Base-by-base conservation (phyloP, 1,140 invertebrate species). In the Bombus difficillimus region DNA sequence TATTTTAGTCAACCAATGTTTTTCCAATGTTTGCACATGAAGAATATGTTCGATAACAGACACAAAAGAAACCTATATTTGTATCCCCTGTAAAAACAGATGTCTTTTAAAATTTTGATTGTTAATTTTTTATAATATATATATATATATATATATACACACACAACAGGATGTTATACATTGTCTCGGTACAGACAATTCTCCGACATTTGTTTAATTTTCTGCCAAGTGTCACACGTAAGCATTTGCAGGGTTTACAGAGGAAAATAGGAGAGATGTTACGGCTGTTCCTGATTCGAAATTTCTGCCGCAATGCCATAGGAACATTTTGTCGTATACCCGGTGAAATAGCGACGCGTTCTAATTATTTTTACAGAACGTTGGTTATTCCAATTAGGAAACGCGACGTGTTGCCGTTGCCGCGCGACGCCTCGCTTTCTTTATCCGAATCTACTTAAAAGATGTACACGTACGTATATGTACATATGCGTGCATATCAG, bases 361-460 rank as follows among this genome's bases (percentile, higher is more conserved):
- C 37, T 78, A 83, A 78, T 83, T 78, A 78, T 78, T 83, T 83
- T 69, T 83, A 69, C 81, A 77, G 64, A 53, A 83, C 74, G 74
- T 9, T 69, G 64, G 28, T 78, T 83, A 57, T 34, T 53, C n/a
- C 43, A 83, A 78, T 77, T 69, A 68, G 3, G 6, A 13, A 69
- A 41, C 3, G 47, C 0, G 57, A 68, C n/a, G 34, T 5, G 5
- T 41, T 13, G 57, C 62, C 47, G 47, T 53, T 53, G 47, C n/a
- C 53, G 25, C 12, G 47, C 15, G 28, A 71, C 18, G 13, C n/a
- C 59, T 32, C 37, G 13, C 39, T 62, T 43, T 71, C 78, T 39
- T 28, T 4, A 22, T 9, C 34, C 18, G 59, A 66, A 75, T 39
- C 15, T n/a, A 47, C 15, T 0, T 32, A 32, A 43, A 75, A n/a